phyloP scores from a whole-genome alignment of 2,113 vertebrate genomes.

The Saccopteryx bilineata region DNA sequence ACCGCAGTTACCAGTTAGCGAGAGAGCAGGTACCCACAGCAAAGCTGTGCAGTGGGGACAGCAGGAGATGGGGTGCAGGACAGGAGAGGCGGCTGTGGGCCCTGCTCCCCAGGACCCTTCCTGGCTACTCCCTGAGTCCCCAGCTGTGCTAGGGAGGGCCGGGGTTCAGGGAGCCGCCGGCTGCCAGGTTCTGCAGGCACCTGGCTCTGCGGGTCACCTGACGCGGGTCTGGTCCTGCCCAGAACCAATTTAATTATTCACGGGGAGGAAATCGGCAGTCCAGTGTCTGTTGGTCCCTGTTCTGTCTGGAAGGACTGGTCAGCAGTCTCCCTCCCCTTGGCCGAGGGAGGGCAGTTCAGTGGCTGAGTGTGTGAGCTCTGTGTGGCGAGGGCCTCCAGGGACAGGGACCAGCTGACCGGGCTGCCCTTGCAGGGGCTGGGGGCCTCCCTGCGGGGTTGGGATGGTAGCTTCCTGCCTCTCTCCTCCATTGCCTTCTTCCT shows the following conservation, averaged over 20 bases:
- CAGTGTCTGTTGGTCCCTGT: rapidly evolving
- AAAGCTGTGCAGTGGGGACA: too few relatives aligned
- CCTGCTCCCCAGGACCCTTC: neutral
- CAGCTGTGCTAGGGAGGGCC: rapidly evolving
- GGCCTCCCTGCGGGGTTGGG: too few relatives aligned
- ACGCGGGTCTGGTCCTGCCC: rapidly evolving
- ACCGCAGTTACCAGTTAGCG: rapidly evolving
- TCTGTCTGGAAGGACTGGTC: neutral
- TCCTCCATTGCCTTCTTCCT: too few relatives aligned
- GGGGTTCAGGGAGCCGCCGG: rapidly evolving
- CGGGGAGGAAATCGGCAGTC: neutral
- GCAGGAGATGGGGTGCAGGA: neutral
- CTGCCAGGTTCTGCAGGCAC: neutral
- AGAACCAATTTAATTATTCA: neutral
- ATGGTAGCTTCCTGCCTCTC: too few relatives aligned
- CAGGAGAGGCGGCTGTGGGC: rapidly evolving
- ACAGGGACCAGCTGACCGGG: too few relatives aligned
- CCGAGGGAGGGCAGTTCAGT: too few relatives aligned
- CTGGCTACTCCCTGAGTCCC: rapidly evolving
- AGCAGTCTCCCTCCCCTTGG: neutral
- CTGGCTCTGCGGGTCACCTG: neutral
- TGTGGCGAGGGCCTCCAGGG: rapidly evolving
- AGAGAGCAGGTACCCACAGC: rapidly evolving
- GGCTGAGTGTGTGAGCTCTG: neutral
- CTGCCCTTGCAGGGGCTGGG: neutral